Evolutionary conservation across 23 tunicate species (phyloP), one percentile per base, ranked within the genome.

Genomic region (Styela clava): DNA sequence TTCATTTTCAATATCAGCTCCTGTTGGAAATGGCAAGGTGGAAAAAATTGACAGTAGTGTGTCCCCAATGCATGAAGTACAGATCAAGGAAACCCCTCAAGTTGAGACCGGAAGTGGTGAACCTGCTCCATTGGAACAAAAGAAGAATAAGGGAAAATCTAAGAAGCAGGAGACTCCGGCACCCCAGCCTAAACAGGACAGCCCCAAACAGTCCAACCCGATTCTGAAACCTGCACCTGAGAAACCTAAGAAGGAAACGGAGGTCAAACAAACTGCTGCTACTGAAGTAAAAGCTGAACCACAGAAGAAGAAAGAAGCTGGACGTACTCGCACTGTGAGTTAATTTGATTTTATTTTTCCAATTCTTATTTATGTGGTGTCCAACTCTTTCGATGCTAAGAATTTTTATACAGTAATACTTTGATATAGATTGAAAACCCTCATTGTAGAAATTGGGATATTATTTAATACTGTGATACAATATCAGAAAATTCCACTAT

Each of bases 11-110:
- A 71, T 71, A 3, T 69, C 16, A 44, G 76, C 69, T 29, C 30
- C 36, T 1, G 61, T 63, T 52, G 89, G 62, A 31, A 79, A 85
- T 70, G 84, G 89, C 27, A 85, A 85, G 69, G 64, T 69, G 78
- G 77, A 64, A 35, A 69, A 34, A 19, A 62, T 35, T 9, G 78
- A 36, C 16, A 78, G 62, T 2, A 62, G 78, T 16, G 79, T 78
- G 16, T 83, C 86, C 33, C 79, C 89, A 9, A 68, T 62, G 36
- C 83, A 69, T 22, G 89, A 85, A 33, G 84, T 78, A 20, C 89
- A 85, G 62, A 79, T 79, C 2, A 85, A 85, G 31, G 67, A 67
- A 35, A 44, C 32, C 0, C 62, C 81, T 52, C 62, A 76, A 33
- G 29, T 35, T 7, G 81, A 21, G 64, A 67, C 22, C 9, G 56